A percentile compares a stretch with the other conserved stretches of the same genome.
Evolutionary conservation across 2,113 vertebrate genomes (phyloP).

Genomic region (Trichechus manatus): DNA sequence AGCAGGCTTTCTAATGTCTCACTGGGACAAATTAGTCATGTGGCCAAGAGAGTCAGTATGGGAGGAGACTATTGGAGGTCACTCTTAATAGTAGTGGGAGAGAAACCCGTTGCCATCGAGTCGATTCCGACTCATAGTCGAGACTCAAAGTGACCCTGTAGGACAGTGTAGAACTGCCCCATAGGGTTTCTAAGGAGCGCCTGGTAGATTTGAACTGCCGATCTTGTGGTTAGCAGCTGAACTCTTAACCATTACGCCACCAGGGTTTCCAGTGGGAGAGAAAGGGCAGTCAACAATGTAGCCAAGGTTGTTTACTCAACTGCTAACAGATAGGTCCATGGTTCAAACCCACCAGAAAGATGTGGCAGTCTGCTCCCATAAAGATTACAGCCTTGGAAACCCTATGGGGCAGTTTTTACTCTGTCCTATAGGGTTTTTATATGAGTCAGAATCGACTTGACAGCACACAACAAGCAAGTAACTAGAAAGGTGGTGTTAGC

Average conservation of each 20-base stretch:
- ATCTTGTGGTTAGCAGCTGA: no score
- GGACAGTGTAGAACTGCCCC: no score
- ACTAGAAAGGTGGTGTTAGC: background rate
- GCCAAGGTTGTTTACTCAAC: background rate
- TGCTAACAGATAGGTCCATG: background rate
- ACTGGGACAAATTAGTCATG: background rate
- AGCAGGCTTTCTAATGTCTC: background rate
- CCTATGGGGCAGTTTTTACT: background rate
- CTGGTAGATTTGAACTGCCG: no score
- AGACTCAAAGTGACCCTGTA: no score
- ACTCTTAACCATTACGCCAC: no score
- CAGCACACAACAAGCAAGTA: background rate
- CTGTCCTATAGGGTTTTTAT: no score
- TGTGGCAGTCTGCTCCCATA: background rate
- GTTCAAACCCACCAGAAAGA: background rate
- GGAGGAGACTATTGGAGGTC: background rate
- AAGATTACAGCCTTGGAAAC: background rate
- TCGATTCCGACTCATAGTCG: no score
- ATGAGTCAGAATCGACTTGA: background rate
- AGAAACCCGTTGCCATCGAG: background rate
- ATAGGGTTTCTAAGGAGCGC: no score
- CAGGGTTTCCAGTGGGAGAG: background rate
- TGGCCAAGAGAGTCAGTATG: background rate
- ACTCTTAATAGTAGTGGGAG: background rate
- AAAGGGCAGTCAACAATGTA: background rate